Evolutionary conservation across 2,113 vertebrate species (phyloP).

Genomic region (Gnathonemus longibarbis): DNA sequence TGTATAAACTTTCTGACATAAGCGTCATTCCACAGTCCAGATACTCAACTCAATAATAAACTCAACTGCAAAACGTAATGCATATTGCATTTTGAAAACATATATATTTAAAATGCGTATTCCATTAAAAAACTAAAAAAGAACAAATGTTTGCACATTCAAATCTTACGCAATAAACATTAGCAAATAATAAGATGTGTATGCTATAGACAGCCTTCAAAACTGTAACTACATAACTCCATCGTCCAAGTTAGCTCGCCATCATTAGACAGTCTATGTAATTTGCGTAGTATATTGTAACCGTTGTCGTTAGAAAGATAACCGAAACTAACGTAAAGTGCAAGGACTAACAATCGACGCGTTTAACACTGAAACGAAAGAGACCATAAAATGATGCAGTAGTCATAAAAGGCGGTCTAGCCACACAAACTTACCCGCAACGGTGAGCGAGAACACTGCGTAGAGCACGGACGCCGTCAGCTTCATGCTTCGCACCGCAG

Average conservation of each 20-base stretch:
- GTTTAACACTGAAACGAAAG: not conserved
- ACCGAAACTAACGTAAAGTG: not conserved
- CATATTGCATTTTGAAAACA: not conserved
- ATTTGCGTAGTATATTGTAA: not conserved
- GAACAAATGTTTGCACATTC: not conserved
- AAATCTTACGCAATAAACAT: not conserved
- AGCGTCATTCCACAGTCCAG: not conserved
- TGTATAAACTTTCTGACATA: not conserved
- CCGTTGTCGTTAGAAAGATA: not conserved
- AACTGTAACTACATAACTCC: not conserved
- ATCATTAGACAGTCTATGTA: not conserved
- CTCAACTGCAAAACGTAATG: not conserved
- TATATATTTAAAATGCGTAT: not conserved
- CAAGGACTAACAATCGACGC: not conserved
- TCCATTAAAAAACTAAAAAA: not conserved
- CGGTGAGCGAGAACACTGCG: not conserved
- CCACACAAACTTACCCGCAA: not conserved
- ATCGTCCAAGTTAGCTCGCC: not conserved
- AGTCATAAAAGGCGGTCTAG: not conserved
- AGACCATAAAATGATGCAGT: not conserved
- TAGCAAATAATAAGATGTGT: not conserved
- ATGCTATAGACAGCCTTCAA: not conserved
- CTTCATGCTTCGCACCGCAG: not conserved
- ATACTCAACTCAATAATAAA: not conserved
- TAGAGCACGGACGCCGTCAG: not conserved